Conservation (phyloP, 2,888 invertebrate genomes). For the Cosmia pyralina region DNA sequence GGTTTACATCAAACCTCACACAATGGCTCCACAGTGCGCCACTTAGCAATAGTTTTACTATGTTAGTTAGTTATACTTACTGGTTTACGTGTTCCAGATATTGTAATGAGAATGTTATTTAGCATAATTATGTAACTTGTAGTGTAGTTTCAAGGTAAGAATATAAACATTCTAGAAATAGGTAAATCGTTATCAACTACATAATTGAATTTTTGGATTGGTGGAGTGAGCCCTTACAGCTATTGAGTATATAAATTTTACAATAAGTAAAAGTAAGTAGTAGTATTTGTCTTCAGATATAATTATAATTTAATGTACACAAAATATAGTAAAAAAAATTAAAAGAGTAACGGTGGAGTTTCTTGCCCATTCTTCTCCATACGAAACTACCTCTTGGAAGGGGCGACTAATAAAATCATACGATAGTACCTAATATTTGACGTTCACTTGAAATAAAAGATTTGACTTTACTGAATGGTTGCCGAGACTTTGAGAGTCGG, state of each 20-base stretch:
- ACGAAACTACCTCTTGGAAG: neutral
- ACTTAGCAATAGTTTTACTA: slow-evolving; percentile 28
- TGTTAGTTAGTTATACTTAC: slow-evolving; percentile 6
- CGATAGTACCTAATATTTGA: neutral
- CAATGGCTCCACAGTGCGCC: slow-evolving; percentile 1
- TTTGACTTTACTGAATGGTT: too few relatives aligned
- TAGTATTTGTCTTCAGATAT: neutral
- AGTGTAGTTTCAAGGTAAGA: too few relatives aligned
- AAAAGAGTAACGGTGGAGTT: too few relatives aligned
- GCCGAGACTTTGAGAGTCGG: neutral
- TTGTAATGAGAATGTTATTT: slow-evolving; percentile 35
- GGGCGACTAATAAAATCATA: too few relatives aligned
- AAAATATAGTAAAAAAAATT: neutral
- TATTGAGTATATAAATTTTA: too few relatives aligned
- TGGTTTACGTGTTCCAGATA: slow-evolving; percentile 37
- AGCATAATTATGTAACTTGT: slow-evolving; percentile 33
- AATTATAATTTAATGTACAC: neutral
- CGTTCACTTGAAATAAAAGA: neutral
- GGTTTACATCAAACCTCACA: slow-evolving; percentile 1
- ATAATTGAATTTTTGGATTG: too few relatives aligned
- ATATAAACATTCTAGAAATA: too few relatives aligned
- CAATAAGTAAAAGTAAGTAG: too few relatives aligned
- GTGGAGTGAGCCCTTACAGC: too few relatives aligned
- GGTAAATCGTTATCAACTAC: too few relatives aligned
- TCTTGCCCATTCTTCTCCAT: too few relatives aligned